Conservation (phyloP, 1,140 invertebrate species). For the Linepithema humile region DNA sequence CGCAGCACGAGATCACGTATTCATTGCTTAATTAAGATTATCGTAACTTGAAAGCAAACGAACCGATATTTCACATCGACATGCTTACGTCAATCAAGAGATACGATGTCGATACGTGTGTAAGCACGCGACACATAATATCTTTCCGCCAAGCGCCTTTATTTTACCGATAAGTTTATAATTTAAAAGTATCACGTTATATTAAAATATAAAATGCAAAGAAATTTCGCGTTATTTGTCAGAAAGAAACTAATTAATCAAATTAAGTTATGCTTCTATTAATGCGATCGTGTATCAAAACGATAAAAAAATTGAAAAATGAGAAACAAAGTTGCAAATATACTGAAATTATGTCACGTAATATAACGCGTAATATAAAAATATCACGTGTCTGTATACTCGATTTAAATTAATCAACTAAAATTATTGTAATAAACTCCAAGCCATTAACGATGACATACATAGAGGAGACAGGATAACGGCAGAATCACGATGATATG, state of each 20-base stretch:
- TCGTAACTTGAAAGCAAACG: slow-evolving; percentile 38
- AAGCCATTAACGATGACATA: neutral
- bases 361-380: neutral
- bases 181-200: neutral
- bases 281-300: neutral
- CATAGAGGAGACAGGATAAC: slow-evolving; percentile 4
- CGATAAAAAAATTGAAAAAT: neutral
- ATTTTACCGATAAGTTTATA: neutral
- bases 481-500: neutral
- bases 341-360: neutral
- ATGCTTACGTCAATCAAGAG: neutral
- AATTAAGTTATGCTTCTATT: neutral
- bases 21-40: slow-evolving; percentile 54
- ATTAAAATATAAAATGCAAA: neutral
- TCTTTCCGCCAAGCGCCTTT: too few species aligned
- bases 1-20: slow-evolving; percentile 35
- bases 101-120: neutral
- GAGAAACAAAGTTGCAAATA: neutral
- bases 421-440: slow-evolving; percentile 15
- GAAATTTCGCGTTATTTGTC: neutral
- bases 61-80: neutral
- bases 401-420: neutral
- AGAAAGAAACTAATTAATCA: neutral
- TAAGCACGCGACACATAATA: neutral
- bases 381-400: neutral